These are phyloP conservation scores for Pocillopora meandrina DNA, from an alignment of 92 coral and sea anemone species.

Conservation along the genomic window DNA sequence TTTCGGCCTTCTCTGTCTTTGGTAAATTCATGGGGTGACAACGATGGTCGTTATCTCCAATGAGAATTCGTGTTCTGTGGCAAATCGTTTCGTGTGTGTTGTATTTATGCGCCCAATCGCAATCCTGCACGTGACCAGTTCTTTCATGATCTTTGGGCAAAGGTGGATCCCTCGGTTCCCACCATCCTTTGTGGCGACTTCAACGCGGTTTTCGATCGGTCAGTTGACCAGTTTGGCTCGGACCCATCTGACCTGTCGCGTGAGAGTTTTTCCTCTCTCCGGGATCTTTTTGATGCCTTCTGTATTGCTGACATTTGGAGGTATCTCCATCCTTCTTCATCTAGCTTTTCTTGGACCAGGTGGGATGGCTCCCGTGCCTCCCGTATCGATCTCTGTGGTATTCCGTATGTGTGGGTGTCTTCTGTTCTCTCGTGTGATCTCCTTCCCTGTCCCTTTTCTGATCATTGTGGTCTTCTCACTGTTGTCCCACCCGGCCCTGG, in stretches of 20 bases:
- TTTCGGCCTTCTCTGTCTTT: too few species aligned
- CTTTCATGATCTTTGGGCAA: too few species aligned
- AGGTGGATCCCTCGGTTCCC: background rate
- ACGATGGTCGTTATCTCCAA: too few species aligned
- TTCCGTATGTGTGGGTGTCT: background rate
- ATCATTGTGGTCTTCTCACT: background rate
- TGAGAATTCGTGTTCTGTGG: too few species aligned
- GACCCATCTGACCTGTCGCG: background rate
- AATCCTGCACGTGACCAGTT: too few species aligned
- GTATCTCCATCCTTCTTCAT: background rate
- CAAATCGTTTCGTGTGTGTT: too few species aligned
- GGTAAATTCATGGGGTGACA: too few species aligned
- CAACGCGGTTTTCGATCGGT: background rate
- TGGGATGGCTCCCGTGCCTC: constrained; percentile 1
- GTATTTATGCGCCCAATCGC: too few species aligned
- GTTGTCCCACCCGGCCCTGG: background rate
- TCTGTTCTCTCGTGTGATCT: background rate
- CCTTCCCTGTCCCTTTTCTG: background rate
- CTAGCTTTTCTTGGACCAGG: constrained; percentile 19
- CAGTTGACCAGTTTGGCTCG: background rate
- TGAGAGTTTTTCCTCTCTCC: background rate
- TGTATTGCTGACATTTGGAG: constrained; percentile 8
- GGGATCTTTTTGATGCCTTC: background rate
- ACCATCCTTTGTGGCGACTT: constrained; percentile 10
- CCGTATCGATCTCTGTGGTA: background rate